Evolutionary conservation across 1,140 invertebrate genomes (phyloP).

Genomic region (Chrysoperla carnea): DNA sequence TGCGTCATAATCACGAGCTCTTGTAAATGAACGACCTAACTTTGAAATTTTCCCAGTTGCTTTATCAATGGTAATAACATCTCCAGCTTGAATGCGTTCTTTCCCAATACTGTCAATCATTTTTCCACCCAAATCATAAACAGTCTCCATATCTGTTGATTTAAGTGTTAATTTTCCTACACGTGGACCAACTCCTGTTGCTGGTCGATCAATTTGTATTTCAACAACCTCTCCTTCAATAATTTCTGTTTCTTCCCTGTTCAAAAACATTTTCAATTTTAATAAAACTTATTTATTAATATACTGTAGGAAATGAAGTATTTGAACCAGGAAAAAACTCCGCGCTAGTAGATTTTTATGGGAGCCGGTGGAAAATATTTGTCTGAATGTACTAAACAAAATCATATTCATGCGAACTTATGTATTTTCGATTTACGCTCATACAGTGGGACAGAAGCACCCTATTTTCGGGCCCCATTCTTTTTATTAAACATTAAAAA

Average conservation of each 20-base stretch:
- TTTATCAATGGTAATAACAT: conserved; percentile 96
- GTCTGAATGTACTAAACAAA: too few relatives aligned
- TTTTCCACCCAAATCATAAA: conserved; percentile 96
- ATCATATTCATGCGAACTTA: too few relatives aligned
- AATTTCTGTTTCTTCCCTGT: conserved; percentile 90
- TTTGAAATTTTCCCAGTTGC: conserved; percentile 90
- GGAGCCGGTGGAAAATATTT: too few relatives aligned
- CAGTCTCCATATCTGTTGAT: conserved; percentile 99
- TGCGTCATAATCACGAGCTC: conserved; percentile 95
- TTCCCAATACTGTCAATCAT: conserved; percentile 97
- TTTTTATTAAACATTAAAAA: too few relatives aligned
- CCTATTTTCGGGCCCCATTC: too few relatives aligned
- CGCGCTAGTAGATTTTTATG: too few relatives aligned
- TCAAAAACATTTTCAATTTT: conserved; percentile 9
- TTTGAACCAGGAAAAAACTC: too few relatives aligned
- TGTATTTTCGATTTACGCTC: too few relatives aligned
- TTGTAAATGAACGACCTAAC: conserved; percentile 85
- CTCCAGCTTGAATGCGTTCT: conserved; percentile 92
- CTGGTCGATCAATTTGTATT: conserved; percentile 88
- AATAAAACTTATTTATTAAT: conserved; percentile 8
- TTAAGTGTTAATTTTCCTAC: conserved; percentile 89
- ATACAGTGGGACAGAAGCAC: too few relatives aligned
- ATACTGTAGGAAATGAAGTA: not conserved
- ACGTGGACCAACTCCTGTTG: conserved; percentile 78
- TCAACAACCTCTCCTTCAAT: conserved; percentile 99